Evolutionary conservation across 2,888 invertebrate genomes (phyloP).

Genomic region (Ormyrus thymus): DNA sequence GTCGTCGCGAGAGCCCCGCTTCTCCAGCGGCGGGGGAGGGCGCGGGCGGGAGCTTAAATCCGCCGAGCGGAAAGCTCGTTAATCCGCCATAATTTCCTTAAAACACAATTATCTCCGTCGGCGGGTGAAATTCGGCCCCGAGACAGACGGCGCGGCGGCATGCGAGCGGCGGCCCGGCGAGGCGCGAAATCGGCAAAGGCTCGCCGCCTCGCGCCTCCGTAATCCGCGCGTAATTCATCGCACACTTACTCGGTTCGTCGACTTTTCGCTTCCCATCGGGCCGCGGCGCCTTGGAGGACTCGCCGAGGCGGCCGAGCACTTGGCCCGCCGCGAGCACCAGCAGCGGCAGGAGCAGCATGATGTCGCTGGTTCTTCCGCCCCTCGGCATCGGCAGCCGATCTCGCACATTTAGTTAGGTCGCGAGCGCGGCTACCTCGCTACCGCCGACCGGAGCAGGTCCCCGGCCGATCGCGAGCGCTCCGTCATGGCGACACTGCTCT

Average conservation of each 20-base stretch:
- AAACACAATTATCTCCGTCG: too few species aligned
- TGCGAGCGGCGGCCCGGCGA: background rate
- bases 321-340: too few species aligned
- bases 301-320: slow-evolving; percentile 21
- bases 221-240: background rate
- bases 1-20: too few species aligned
- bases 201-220: background rate
- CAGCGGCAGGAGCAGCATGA: too few species aligned
- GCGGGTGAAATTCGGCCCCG: too few species aligned
- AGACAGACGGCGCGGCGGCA: too few species aligned
- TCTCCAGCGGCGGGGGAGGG: too few species aligned
- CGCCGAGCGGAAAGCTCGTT: too few species aligned
- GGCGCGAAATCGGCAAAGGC: slow-evolving; percentile 24
- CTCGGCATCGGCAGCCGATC: background rate
- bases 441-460: background rate
- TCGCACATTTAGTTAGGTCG: background rate
- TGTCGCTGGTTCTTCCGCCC: slow-evolving; percentile 7
- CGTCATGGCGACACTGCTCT: too few species aligned
- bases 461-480: too few species aligned
- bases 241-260: slow-evolving; percentile 53
- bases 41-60: too few species aligned
- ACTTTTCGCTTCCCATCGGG: slow-evolving; percentile 22
- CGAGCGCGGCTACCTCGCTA: background rate
- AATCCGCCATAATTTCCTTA: too few species aligned
- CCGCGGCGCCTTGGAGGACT: slow-evolving; percentile 10